These are phyloP conservation scores for Drosophila quadrilineata DNA, from an alignment of 1,140 invertebrate genomes.

Conservation along the genomic window DNA sequence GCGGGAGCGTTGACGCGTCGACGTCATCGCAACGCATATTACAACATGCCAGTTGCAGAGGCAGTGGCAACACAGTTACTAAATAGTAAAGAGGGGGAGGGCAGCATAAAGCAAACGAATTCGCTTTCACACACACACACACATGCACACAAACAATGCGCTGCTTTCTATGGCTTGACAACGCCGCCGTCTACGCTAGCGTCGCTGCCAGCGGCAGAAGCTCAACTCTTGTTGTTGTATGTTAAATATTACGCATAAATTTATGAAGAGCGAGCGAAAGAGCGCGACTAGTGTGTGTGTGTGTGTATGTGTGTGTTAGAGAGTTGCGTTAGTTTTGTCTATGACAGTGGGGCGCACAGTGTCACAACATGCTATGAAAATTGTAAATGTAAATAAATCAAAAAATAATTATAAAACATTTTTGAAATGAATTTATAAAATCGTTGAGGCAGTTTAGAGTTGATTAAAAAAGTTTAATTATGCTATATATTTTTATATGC, in stretches of 20 bases:
- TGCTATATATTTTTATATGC: neutral
- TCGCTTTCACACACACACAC: conserved; percentile 42
- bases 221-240: conserved; percentile 25
- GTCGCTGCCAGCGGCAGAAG: neutral
- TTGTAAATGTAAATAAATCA: neutral
- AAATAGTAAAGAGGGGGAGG: neutral
- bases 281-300: conserved; percentile 9
- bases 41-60: conserved; percentile 27
- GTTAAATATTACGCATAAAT: conserved; percentile 37
- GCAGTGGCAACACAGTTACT: neutral
- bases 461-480: neutral
- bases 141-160: conserved; percentile 16
- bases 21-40: conserved; percentile 47
- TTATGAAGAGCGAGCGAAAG: conserved; percentile 4
- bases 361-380: too few relatives aligned
- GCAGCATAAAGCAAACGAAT: conserved; percentile 22
- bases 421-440: too few relatives aligned
- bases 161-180: conserved; percentile 42
- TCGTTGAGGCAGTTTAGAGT: neutral
- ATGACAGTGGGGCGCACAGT: conserved; percentile 30
- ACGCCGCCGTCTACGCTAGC: conserved; percentile 1
- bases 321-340: conserved; percentile 34
- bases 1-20: conserved; percentile 44
- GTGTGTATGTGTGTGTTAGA: conserved; percentile 19
- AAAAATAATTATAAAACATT: neutral